Conservation (phyloP, 2,113 vertebrate species). For the Coptodon rendalli region DNA sequence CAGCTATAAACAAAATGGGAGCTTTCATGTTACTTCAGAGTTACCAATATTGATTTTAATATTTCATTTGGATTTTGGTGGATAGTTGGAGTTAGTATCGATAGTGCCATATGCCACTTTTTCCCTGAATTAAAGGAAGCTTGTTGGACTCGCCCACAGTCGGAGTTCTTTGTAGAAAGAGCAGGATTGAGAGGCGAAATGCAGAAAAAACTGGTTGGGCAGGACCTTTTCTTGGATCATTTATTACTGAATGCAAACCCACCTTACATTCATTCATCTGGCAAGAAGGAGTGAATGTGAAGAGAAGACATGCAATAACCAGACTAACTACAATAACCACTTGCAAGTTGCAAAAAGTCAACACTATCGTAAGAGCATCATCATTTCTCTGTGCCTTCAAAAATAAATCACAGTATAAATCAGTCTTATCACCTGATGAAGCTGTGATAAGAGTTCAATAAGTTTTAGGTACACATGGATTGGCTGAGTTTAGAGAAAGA, state of each 20-base stretch:
- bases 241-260: background rate
- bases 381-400: background rate
- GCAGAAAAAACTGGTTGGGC: background rate
- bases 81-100: background rate
- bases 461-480: rapidly evolving
- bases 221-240: background rate
- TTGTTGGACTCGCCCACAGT: background rate
- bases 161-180: background rate
- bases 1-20: background rate
- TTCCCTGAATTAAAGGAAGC: rapidly evolving
- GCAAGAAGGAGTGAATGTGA: background rate
- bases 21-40: background rate
- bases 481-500: background rate
- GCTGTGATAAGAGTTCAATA: background rate
- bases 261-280: background rate
- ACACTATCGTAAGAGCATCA: rapidly evolving
- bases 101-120: background rate
- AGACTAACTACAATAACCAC: background rate
- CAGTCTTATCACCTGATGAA: background rate
- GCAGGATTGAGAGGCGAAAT: rapidly evolving
- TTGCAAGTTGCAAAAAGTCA: background rate
- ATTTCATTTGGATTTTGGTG: background rate
- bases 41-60: background rate
- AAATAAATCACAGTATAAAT: background rate
- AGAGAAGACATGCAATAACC: background rate